Percentiles rank a stretch among this genome's conserved stretches.
phyloP scores from a whole-genome alignment of 2,113 vertebrate genomes.

The Tachycineta bicolor region DNA sequence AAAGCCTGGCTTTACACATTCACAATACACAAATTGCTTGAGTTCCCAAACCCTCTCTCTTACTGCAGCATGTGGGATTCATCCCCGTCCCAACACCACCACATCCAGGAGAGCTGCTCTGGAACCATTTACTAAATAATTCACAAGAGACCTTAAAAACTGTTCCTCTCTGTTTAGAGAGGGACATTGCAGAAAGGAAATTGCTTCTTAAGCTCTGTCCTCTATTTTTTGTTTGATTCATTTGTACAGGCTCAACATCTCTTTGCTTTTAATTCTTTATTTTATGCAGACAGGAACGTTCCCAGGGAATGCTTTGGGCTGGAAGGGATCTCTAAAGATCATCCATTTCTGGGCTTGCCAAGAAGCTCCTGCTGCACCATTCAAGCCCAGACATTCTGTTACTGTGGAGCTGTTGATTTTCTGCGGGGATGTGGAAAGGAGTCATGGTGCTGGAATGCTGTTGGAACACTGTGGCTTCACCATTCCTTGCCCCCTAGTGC shows the following conservation, averaged over 20 bases:
- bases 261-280: neutral
- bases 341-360: neutral
- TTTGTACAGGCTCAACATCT: neutral
- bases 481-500: neutral
- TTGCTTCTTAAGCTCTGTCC: neutral
- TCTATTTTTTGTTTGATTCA: neutral
- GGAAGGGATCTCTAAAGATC: neutral
- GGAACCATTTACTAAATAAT: neutral
- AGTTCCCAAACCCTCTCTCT: neutral
- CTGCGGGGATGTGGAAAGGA: neutral
- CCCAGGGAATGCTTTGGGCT: neutral
- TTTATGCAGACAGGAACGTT: neutral
- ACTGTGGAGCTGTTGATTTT: neutral
- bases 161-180: neutral
- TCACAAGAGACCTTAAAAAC: neutral
- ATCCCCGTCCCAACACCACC: neutral
- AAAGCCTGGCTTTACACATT: neutral
- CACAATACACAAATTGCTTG: neutral
- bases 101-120: neutral
- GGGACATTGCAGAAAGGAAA: neutral
- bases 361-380: neutral
- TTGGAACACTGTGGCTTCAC: neutral
- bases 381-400: neutral
- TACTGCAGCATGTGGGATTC: rapidly evolving
- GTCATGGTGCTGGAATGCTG: neutral